Percentiles rank a stretch among this genome's conserved stretches.
phyloP scores from a whole-genome alignment of 2,888 invertebrate species.

The Caenorhabditis panamensis region DNA sequence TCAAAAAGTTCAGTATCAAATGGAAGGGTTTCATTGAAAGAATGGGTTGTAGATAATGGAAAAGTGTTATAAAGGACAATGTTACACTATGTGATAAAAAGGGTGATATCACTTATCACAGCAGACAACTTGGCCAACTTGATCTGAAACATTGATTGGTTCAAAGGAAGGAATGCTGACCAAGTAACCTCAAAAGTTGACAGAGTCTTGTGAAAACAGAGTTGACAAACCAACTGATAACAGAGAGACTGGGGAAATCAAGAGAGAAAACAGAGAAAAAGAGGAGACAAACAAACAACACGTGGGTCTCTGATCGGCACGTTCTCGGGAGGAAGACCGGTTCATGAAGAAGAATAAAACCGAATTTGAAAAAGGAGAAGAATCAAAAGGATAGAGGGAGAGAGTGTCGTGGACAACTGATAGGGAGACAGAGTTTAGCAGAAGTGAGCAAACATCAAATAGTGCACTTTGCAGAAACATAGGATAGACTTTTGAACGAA shows the following conservation, averaged over 20 bases:
- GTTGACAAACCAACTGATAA: not conserved
- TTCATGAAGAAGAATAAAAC: not conserved
- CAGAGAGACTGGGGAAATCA: not conserved
- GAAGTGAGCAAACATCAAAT: not conserved
- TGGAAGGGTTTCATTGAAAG: too few relatives aligned
- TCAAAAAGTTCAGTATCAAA: not conserved
- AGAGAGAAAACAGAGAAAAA: conserved; percentile 19
- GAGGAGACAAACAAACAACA: conserved; percentile 40
- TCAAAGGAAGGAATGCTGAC: not conserved
- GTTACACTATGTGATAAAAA: not conserved
- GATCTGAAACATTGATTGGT: not conserved
- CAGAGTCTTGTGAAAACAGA: conserved; percentile 12
- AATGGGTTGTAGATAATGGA: not conserved
- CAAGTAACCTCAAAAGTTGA: not conserved
- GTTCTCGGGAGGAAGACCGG: not conserved
- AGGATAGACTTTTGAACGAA: not conserved
- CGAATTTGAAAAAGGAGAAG: conserved; percentile 1
- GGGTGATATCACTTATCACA: not conserved
- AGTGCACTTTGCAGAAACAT: conserved; percentile 5
- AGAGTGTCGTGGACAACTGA: conserved; percentile 1
- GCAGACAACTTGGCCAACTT: not conserved
- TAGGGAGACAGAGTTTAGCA: not conserved
- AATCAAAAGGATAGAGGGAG: not conserved
- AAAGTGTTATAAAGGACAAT: not conserved
- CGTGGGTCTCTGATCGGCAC: conserved; percentile 26